Base-by-base conservation (phyloP, 2,797 vertebrate species). In the Carapus acus region DNA sequence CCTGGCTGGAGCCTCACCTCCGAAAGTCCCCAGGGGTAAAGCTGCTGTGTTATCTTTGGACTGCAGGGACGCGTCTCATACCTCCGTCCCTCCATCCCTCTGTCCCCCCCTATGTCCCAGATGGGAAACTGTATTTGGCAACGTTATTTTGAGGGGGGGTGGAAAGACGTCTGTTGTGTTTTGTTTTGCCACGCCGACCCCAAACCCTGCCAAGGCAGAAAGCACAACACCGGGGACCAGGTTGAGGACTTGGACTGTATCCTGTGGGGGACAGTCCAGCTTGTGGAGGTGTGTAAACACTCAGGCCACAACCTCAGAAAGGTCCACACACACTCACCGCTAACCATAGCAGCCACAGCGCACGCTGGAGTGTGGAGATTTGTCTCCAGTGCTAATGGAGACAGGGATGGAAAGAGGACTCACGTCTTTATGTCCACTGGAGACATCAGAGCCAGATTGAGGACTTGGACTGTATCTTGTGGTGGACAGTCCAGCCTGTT, bases 11-110 rank as follows among this genome's bases (percentile, higher is more conserved):
- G 56, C 65, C 66, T 67, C 54, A 65, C 65, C 74, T 62, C 51
- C 4, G 15, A 13, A 4, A 53, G 45, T 78, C 62, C 65, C 55
- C 12, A 13, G 36, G 69, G 69, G 76, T 43, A 64, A 66, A 48
- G 71, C 59, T 54, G 34, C 38, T 55, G 49, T 47, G 62, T 86
- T 88, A 87, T 89, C 85, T 85, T 61, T 50, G 37, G 20, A 41
- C 44, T 58, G 69, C 85, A 88, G 78, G 64, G 45, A 50, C 49
- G 38, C 52, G 27, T 38, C 63, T 51, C 64, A 17, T 41, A 33
- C 53, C 48, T 4, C 54, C 43, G 43, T 61, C 54, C 13, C 43
- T 39, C n/a, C n/a, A n/a, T n/a, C n/a, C n/a, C n/a, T n/a, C n/a
- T n/a, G n/a, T n/a, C n/a, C n/a, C n/a, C n/a, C n/a, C n/a, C n/a